Conservation (phyloP, 2,888 invertebrate genomes). For the Laspeyria flexula region DNA sequence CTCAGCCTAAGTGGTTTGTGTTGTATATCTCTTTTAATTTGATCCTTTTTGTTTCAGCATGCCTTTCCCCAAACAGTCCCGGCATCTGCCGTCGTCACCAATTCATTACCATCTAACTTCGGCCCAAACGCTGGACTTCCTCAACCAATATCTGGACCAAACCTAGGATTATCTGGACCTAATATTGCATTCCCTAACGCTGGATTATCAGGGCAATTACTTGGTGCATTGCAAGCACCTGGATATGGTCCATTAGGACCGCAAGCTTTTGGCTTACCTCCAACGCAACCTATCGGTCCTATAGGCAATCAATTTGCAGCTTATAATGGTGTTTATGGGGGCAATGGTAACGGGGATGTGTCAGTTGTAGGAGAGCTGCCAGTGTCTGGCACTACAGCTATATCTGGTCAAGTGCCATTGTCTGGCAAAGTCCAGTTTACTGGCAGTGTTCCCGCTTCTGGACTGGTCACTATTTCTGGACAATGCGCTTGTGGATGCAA, state of each 20-base stretch:
- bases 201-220: conserved; percentile 4
- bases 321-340: conserved; percentile 20
- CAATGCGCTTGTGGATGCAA: conserved; percentile 22
- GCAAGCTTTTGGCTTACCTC: not conserved
- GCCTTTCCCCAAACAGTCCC: conserved; percentile 11
- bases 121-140: no score
- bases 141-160: conserved; percentile 2
- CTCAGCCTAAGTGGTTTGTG: no score
- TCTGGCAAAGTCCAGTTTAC: conserved; percentile 36
- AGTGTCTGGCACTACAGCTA: conserved; percentile 46
- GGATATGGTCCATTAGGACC: conserved; percentile 7
- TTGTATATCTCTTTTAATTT: no score
- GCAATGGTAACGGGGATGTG: conserved; percentile 41
- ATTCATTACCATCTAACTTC: not conserved
- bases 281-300: not conserved
- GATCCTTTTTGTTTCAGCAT: conserved; percentile 22
- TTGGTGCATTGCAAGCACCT: not conserved
- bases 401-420: conserved; percentile 32
- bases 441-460: conserved; percentile 32
- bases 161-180: not conserved
- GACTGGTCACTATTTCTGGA: conserved; percentile 37
- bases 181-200: not conserved
- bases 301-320: not conserved
- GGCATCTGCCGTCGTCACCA: conserved; percentile 5
- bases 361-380: conserved; percentile 49